Percentiles rank a stretch among this genome's conserved stretches.
These are phyloP conservation scores for Stenoptilia bipunctidactyla DNA, from an alignment of 2,888 invertebrate genomes.

Conservation along the genomic window DNA sequence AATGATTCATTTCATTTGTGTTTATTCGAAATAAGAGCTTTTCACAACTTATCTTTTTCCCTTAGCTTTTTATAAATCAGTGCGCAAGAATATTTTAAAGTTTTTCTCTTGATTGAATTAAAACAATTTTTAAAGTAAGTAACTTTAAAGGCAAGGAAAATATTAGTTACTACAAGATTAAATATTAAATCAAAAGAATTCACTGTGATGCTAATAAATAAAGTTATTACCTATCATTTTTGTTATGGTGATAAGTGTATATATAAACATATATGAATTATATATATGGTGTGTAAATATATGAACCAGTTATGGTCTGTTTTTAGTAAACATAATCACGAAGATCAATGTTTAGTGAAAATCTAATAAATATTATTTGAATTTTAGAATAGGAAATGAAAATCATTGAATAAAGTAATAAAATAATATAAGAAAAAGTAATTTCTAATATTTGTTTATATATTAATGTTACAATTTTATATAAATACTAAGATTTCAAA, in stretches of 20 bases:
- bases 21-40: too few species aligned
- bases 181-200: slow-evolving; percentile 33
- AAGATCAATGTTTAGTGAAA: not conserved
- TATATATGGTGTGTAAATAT: too few species aligned
- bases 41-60: too few species aligned
- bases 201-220: slow-evolving; percentile 64
- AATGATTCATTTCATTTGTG: too few species aligned
- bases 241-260: slow-evolving; percentile 5
- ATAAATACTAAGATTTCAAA: not conserved
- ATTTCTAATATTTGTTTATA: not conserved
- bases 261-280: too few species aligned
- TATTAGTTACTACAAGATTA: slow-evolving; percentile 14
- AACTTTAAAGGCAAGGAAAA: slow-evolving; percentile 5
- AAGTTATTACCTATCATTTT: slow-evolving; percentile 20
- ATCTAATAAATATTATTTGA: not conserved
- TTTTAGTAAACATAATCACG: not conserved
- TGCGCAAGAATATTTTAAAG: too few species aligned
- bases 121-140: too few species aligned
- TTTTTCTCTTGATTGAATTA: too few species aligned
- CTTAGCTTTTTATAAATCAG: too few species aligned
- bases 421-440: not conserved
- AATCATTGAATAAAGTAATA: not conserved
- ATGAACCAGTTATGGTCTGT: not conserved
- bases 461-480: not conserved
- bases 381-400: not conserved